Base-by-base conservation (phyloP, 2,888 invertebrate species). In the Listrodromus nycthemerus region DNA sequence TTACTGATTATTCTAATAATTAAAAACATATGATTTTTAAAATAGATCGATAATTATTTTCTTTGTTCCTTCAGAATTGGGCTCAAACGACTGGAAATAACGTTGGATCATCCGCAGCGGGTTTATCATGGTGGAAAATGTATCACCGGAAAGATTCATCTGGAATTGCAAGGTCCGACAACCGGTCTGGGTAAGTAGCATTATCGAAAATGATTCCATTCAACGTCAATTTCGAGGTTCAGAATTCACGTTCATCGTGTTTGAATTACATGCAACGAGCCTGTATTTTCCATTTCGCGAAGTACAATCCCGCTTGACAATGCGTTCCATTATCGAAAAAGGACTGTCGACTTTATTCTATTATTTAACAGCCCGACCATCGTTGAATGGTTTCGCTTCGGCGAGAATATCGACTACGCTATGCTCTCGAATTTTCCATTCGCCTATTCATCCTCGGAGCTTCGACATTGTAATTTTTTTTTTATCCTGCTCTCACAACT, bases 61-160 rank as follows among this genome's bases (percentile, higher is more conserved):
- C 3, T 37, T 19, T 8, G 24, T 55, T 71, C 58, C 80, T 85
- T 45, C 65, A 91, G 91, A 24, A 86, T 89, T 52, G 91, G 89
- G 10, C 79, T 91, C 16, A 78, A 86, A 41, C 76, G 87, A 3
- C 86, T 91, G 65, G 89, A 90, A 1, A 84, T 92, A 19, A 61
- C 76, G 5, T 86, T 92, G 33, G 89, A 91, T 79, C 87, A 89
- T 70, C 81, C 84, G 1, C 89, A 91, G 30, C 85, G 89, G 33
- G 90, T 91, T n/a, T 91, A 88, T 75, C 86, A 89, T 65, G 85
- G 86, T 50, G 91, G 91, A 3, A 86, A 90, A 65, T 77, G 71
- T 48, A 77, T 92, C 45, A 84, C 87, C 4, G 92, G 92, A 19
- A 88, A 83, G 37, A 88, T 92, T 52, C 37, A 82, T 5, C 70